Percentiles rank a stretch among this genome's conserved stretches.
Evolutionary conservation across 2,888 invertebrate species (phyloP).

Genomic region (Spicauda simplicius): DNA sequence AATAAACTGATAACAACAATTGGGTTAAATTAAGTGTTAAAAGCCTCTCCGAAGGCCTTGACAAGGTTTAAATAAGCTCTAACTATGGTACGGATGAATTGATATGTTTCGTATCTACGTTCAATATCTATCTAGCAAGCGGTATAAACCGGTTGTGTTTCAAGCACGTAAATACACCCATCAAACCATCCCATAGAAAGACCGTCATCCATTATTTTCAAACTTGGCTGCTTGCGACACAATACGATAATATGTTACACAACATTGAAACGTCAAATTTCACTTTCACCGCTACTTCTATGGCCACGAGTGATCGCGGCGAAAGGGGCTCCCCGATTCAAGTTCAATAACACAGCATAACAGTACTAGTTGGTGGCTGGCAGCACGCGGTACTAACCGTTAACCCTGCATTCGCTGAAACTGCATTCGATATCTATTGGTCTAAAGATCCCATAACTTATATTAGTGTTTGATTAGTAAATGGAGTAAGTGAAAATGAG

Average conservation of each 20-base stretch:
- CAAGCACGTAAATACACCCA: too few species aligned
- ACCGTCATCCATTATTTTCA: not conserved
- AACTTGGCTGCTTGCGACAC: not conserved
- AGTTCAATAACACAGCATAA: constrained; percentile 79
- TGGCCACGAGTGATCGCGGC: constrained; percentile 65
- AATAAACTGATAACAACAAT: too few species aligned
- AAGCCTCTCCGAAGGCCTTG: too few species aligned
- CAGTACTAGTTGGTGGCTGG: constrained; percentile 61
- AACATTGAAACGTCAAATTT: constrained; percentile 27
- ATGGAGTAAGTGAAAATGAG: constrained; percentile 53
- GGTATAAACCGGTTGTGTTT: too few species aligned
- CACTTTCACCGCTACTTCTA: constrained; percentile 46
- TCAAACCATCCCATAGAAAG: too few species aligned
- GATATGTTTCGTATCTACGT: too few species aligned
- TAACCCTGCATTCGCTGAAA: constrained; percentile 33
- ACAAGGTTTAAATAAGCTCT: too few species aligned
- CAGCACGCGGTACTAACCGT: constrained; percentile 49
- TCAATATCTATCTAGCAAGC: too few species aligned
- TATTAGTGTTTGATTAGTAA: constrained; percentile 13
- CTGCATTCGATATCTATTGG: constrained; percentile 3
- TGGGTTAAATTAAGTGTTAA: too few species aligned
- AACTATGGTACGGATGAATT: too few species aligned
- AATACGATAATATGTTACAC: constrained; percentile 2
- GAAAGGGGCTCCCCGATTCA: constrained; percentile 73
- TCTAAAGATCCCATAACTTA: not conserved